Evolutionary conservation across 1,140 invertebrate genomes (phyloP).

Genomic region (Chlorops oryzae): DNA sequence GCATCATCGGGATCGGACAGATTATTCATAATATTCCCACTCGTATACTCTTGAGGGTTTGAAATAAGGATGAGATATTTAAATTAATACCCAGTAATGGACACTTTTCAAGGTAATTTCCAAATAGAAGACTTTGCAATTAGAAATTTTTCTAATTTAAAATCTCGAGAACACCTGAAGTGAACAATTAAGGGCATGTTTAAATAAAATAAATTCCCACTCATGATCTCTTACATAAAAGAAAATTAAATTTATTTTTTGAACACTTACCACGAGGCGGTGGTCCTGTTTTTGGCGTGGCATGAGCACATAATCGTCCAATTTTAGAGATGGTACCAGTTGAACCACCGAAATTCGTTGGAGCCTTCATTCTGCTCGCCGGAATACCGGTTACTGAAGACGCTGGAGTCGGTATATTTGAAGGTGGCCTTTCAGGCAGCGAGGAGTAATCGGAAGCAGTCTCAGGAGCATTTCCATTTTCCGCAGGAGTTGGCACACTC

Average conservation of each 20-base stretch:
- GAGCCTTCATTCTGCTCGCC: conserved; percentile 26
- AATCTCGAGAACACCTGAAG: too few relatives aligned
- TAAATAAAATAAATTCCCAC: too few relatives aligned
- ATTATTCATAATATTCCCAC: too few relatives aligned
- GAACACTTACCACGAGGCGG: conserved; percentile 37
- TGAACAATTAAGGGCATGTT: too few relatives aligned
- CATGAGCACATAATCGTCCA: conserved; percentile 35
- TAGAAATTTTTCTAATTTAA: too few relatives aligned
- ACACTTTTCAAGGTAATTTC: too few relatives aligned
- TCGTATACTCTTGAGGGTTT: too few relatives aligned
- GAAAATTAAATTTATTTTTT: background rate
- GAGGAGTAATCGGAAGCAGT: conserved; percentile 2
- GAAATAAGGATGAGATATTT: too few relatives aligned
- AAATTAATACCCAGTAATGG: too few relatives aligned
- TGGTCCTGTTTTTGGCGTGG: conserved; percentile 35
- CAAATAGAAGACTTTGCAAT: too few relatives aligned
- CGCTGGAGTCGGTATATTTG: conserved; percentile 19
- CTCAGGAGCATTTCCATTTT: background rate
- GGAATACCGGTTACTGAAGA: conserved; percentile 27
- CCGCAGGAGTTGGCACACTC: conserved; percentile 5
- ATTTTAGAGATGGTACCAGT: conserved; percentile 34
- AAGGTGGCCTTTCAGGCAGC: conserved; percentile 3
- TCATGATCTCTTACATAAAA: too few relatives aligned
- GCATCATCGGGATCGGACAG: too few relatives aligned
- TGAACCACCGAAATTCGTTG: conserved; percentile 32